Conservation (phyloP, 2,888 invertebrate genomes). For the Heteromurus nitidus region DNA sequence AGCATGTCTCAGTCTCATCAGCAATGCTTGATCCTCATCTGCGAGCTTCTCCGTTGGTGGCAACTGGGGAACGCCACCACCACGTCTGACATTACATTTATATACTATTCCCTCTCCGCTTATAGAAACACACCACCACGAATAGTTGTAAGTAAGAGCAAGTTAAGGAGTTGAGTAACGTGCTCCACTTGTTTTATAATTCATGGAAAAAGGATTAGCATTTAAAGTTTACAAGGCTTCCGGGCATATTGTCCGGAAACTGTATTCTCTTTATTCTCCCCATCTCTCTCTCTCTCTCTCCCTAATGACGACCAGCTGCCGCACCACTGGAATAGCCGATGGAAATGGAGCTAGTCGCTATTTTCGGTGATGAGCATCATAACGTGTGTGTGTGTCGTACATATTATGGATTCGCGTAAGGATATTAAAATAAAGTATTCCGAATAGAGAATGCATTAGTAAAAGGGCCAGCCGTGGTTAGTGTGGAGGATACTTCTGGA, state of each 20-base stretch:
- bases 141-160: neutral
- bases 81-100: no score
- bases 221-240: constrained; percentile 63
- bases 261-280: constrained; percentile 43
- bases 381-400: no score
- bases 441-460: constrained; percentile 26
- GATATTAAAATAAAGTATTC: constrained; percentile 15
- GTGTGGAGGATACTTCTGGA: constrained; percentile 21
- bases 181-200: constrained; percentile 59
- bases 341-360: neutral
- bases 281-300: constrained; percentile 34
- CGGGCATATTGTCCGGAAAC: constrained; percentile 63
- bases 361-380: no score
- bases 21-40: no score
- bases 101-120: neutral
- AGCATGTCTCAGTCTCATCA: no score
- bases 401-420: neutral
- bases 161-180: constrained; percentile 11
- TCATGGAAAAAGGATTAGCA: constrained; percentile 61
- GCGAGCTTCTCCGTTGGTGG: no score
- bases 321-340: constrained; percentile 20
- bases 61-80: no score
- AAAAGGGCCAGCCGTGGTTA: no score
- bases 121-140: no score
- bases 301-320: constrained; percentile 57